Evolutionary conservation across 2,797 vertebrate species (phyloP), one percentile per base, ranked within the genome.

Genomic region (Scomberomorus guttatus): DNA sequence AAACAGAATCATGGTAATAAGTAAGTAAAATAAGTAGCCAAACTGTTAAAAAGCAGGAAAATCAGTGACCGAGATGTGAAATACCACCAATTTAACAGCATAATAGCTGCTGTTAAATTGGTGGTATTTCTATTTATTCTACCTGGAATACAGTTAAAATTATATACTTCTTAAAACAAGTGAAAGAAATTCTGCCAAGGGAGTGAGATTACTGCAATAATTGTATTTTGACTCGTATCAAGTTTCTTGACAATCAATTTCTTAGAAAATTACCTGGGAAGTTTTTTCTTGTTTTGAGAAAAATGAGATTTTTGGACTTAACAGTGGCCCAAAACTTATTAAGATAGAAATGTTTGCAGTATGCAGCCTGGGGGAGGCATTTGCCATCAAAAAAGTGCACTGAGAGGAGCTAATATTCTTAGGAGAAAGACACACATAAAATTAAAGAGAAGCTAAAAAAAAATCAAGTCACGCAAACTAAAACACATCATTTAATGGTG

Each of bases 61-160:
- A 52, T 60, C 46, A 42, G 29, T 37, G 29, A 51, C 29, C 37
- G 18, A 51, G 25, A 68, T 59, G 15, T 42, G 39, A 69, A 61
- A 54, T 39, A n/a, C 11, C 48, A 7, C 11, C 5, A n/a, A 48
- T 48, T 50, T 9, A n/a, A 59, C 5, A 25, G 54, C 12, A 58
- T 50, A 58, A n/a, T n/a, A 10, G 12, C 46, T 67, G 62, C 72
- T n/a, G 18, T 18, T 68, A 56, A 56, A 60, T 51, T n/a, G n/a
- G n/a, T n/a, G n/a, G n/a, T n/a, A n/a, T n/a, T n/a, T n/a, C n/a
- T 4, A 71, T 71, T 37, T 0, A 51, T 51, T 29, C 56, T 39
- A 50, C 42, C 9, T 60, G 0, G 2, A 25, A 37, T 25, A 24
- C n/a, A 51, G 29, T 60, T 4, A 25, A 62, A 62, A 63, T 27